phyloP scores from a whole-genome alignment of 2,113 vertebrate genomes.

The Channa maculata region DNA sequence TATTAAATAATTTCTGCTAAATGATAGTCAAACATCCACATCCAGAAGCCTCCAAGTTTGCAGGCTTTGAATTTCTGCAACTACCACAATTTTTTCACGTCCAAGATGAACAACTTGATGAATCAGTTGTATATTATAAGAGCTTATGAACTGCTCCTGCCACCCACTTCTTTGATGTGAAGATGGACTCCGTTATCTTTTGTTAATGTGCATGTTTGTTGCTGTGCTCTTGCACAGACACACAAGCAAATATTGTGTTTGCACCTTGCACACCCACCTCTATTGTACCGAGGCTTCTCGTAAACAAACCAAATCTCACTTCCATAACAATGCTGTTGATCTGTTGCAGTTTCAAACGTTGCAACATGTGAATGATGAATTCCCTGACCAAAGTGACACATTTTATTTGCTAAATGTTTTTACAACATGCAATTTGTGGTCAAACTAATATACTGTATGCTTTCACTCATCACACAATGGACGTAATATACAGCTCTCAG shows the following conservation, averaged over 20 bases:
- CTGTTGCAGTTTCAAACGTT: slow-evolving; percentile 14
- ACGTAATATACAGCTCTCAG: too few relatives aligned
- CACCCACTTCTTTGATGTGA: slow-evolving; percentile 19
- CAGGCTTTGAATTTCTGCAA: too few relatives aligned
- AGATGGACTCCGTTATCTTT: slow-evolving; percentile 9
- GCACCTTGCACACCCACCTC: slow-evolving; percentile 59
- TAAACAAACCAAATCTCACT: slow-evolving; percentile 30
- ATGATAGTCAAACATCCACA: too few relatives aligned
- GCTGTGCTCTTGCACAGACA: slow-evolving; percentile 8
- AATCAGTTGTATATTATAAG: background rate
- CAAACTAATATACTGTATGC: too few relatives aligned
- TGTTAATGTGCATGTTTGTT: slow-evolving; percentile 32
- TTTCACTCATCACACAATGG: too few relatives aligned
- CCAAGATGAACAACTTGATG: background rate
- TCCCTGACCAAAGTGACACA: too few relatives aligned
- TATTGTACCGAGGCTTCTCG: slow-evolving; percentile 22
- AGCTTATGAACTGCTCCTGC: background rate
- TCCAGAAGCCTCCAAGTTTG: too few relatives aligned
- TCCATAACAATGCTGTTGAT: slow-evolving; percentile 3
- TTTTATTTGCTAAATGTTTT: too few relatives aligned
- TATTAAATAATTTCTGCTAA: too few relatives aligned
- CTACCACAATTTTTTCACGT: background rate
- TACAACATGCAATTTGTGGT: too few relatives aligned
- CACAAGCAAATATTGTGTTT: slow-evolving; percentile 18
- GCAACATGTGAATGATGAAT: slow-evolving; percentile 22